Evolutionary conservation across 2,888 invertebrate species (phyloP).

Genomic region (Zygaena filipendulae): DNA sequence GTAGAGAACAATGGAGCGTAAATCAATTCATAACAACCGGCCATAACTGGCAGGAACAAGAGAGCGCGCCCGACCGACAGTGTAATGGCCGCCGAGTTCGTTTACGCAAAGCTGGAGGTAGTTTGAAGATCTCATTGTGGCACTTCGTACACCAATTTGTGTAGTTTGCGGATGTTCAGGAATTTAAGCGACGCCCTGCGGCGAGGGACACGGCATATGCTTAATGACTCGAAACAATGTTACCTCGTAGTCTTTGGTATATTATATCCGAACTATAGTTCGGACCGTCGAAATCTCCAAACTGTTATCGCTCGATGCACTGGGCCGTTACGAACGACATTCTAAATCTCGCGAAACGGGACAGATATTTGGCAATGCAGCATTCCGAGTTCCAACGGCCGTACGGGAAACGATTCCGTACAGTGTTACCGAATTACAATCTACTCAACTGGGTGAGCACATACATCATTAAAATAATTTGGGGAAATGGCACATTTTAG

Average conservation of each 20-base stretch:
- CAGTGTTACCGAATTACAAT: constrained; percentile 41
- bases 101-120: constrained; percentile 39
- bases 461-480: constrained; percentile 54
- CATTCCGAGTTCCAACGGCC: constrained; percentile 22
- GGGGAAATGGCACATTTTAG: constrained; percentile 52
- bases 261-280: no score
- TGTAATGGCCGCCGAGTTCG: constrained; percentile 26
- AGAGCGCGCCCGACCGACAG: constrained; percentile 23
- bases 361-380: constrained; percentile 33
- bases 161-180: no score
- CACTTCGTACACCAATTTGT: no score
- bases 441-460: constrained; percentile 39
- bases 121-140: constrained; percentile 33
- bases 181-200: no score
- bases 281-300: no score
- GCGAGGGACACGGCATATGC: constrained; percentile 31
- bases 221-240: constrained; percentile 39
- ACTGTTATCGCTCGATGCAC: no score
- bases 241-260: no score
- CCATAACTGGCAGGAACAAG: constrained; percentile 38
- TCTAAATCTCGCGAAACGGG: constrained; percentile 17
- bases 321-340: no score
- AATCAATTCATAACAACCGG: constrained; percentile 44
- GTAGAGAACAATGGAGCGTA: constrained; percentile 43
- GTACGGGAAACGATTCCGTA: constrained; percentile 29